Conservation (phyloP, 2,797 vertebrate species). For the Crocidura indochinensis region DNA sequence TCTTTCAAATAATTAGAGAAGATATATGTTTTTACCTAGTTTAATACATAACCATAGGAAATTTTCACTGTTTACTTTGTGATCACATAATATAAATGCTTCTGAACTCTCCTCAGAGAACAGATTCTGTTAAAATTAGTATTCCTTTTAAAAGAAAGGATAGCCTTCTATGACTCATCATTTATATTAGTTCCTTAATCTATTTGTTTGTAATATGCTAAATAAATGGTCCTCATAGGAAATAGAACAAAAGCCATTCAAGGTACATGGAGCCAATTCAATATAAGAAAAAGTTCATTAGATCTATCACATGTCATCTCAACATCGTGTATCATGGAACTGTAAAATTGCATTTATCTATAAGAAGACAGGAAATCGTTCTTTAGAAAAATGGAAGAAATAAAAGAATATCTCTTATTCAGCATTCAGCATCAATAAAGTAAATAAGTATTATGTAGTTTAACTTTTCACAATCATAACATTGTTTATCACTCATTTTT, state of each 20-base stretch:
- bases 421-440: not conserved
- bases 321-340: not conserved
- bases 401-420: not conserved
- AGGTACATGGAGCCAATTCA: not conserved
- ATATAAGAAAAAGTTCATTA: not conserved
- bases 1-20: not conserved
- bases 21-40: not conserved
- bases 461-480: not conserved
- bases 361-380: not conserved
- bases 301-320: not conserved
- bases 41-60: not conserved
- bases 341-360: not conserved
- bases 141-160: not conserved
- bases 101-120: not conserved
- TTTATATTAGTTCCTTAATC: not conserved
- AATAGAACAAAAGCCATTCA: not conserved
- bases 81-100: not conserved
- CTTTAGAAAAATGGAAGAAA: not conserved
- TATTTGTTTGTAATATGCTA: no score
- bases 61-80: not conserved
- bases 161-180: not conserved
- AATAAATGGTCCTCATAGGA: not conserved
- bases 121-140: not conserved
- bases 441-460: not conserved
- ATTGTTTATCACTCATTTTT: not conserved